Percentiles rank a stretch among this genome's conserved stretches.
phyloP scores from a whole-genome alignment of 2,888 invertebrate genomes.

The Teleiodes luculella region DNA sequence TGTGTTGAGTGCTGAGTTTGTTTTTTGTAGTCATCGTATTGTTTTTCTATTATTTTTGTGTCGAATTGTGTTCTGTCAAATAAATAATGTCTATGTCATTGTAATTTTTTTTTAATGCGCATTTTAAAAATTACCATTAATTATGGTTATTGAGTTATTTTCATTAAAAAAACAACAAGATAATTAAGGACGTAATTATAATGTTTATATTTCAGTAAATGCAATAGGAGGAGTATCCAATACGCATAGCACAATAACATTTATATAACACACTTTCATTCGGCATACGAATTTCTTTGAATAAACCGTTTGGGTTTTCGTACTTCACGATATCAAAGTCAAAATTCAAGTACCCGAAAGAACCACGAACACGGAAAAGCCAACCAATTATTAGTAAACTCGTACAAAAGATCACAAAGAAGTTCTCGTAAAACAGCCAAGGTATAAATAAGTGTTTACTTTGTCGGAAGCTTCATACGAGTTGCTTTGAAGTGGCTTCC shows the following conservation, averaged over 20 bases:
- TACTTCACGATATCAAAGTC: not conserved
- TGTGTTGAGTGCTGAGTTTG: no score
- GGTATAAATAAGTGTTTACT: conserved; percentile 67
- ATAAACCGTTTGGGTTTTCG: not conserved
- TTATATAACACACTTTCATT: not conserved
- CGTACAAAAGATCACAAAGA: conserved; percentile 46
- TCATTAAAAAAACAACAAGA: no score
- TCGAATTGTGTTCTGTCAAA: no score
- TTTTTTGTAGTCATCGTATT: no score
- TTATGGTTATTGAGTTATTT: no score
- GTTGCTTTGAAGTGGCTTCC: conserved; percentile 69
- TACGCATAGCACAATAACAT: no score
- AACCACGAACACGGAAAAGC: conserved; percentile 16
- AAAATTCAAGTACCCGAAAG: not conserved
- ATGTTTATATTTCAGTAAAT: not conserved
- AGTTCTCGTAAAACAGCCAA: conserved; percentile 56
- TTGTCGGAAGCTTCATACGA: conserved; percentile 52
- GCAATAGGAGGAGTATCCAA: not conserved
- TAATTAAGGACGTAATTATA: conserved; percentile 1
- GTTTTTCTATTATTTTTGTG: no score
- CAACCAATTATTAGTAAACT: conserved; percentile 29
- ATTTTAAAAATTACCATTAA: no score
- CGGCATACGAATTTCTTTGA: not conserved
- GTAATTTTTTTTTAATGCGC: no score
- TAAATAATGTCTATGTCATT: no score